These are phyloP conservation scores for Notodonta dromedarius DNA, from an alignment of 2,888 invertebrate genomes.

Conservation along the genomic window DNA sequence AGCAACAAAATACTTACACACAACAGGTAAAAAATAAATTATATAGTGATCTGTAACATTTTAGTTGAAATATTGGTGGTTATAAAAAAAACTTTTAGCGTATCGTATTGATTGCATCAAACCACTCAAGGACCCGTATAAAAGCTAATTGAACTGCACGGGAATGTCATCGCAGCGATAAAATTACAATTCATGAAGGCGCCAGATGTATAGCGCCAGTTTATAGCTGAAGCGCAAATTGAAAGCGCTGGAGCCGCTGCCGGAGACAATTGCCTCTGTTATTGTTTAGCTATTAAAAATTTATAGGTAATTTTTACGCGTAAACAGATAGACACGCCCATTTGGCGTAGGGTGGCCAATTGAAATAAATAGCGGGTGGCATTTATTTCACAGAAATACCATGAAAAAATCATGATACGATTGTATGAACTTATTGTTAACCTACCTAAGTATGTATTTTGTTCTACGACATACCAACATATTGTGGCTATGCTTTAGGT, in stretches of 20 bases:
- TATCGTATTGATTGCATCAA: conserved; percentile 31
- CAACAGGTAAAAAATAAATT: too few species aligned
- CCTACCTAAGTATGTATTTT: too few species aligned
- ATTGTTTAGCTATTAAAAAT: conserved; percentile 76
- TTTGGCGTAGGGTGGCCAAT: not conserved
- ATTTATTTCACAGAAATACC: not conserved
- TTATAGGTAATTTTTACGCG: conserved; percentile 40
- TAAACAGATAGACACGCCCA: conserved; percentile 21
- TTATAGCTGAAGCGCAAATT: conserved; percentile 76
- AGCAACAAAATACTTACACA: too few species aligned
- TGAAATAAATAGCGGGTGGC: not conserved
- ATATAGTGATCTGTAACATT: too few species aligned
- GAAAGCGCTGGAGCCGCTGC: conserved; percentile 56
- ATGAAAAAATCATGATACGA: too few species aligned
- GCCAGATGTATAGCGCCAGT: conserved; percentile 71
- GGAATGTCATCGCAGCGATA: conserved; percentile 69
- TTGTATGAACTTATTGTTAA: too few species aligned
- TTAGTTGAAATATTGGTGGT: too few species aligned
- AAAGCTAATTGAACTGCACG: conserved; percentile 74
- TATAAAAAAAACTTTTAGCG: not conserved
- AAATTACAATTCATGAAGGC: conserved; percentile 74
- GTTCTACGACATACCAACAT: too few species aligned
- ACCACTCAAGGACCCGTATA: conserved; percentile 45
- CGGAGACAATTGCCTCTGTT: conserved; percentile 65
- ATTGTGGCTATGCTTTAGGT: too few species aligned